Base-by-base conservation (phyloP, 2,113 vertebrate species). In the Rhinoptilus africanus region DNA sequence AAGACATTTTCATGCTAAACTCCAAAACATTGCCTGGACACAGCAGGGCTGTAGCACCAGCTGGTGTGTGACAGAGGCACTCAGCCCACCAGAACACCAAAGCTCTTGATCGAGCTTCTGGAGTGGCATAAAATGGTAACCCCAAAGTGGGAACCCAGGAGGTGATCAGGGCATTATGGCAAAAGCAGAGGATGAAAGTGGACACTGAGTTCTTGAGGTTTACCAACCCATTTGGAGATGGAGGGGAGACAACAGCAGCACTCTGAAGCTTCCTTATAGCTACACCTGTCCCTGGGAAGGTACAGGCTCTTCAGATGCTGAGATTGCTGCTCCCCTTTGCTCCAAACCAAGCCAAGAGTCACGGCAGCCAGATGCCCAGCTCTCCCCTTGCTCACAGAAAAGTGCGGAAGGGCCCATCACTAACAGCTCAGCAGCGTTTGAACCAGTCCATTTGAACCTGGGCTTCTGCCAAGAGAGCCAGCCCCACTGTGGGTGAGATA, bases 401-500 rank as follows among this genome's bases (percentile, higher is more conserved):
- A 12, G 6, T 2, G 8, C 1, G 8, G 21, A 50, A 35, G 8
- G 34, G 54, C 21, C 24, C 43, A 64, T 21, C 53, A 26, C 22
- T 11, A 66, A 73, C n/a, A 30, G 47, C 66, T 50, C 69, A 68
- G 56, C 87, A 87, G 54, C 20, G 3, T 59, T 32, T 53, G 19
- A 85, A 41, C 16, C 39, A 14, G 13, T 48, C 21, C 2, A 6
- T 50, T 59, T 72, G 45, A 69, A 51, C 35, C 53, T 57, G 45
- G 3, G 3, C 27, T 85, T 30, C 76, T 89, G n/a, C 41, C 47
- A 2, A 17, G 41, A 77, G 1, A 67, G 7, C 12, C 43, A 71
- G 15, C 5, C 28, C 26, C 28, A 35, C 6, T 0, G 0, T 7
- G 16, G 14, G 32, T 6, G 20, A 88, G 19, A 57, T 0, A 2